phyloP scores from a whole-genome alignment of 2,113 vertebrate species.

The Glaucidium brasilianum region DNA sequence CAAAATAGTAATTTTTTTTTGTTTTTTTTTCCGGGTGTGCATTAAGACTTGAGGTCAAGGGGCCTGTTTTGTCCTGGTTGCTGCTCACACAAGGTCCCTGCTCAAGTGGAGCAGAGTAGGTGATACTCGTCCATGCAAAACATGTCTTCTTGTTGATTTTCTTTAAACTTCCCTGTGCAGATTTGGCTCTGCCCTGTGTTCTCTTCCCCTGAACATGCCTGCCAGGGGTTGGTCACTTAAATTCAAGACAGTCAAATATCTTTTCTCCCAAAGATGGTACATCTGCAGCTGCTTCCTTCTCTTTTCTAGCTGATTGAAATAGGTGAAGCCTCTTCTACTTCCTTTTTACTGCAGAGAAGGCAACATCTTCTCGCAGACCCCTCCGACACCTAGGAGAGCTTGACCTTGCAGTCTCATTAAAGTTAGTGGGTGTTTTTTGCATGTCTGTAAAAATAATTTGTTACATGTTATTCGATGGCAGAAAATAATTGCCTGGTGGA shows the following conservation, averaged over 20 bases:
- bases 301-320: background rate
- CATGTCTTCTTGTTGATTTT: background rate
- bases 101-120: accelerated
- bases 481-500: conserved; percentile 60
- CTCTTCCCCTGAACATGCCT: background rate
- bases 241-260: background rate
- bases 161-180: background rate
- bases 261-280: background rate
- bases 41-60: background rate
- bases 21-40: background rate
- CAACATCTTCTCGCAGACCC: background rate
- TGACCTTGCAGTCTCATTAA: conserved; percentile 31
- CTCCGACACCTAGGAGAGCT: background rate
- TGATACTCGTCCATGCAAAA: background rate
- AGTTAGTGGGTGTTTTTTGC: conserved; percentile 48
- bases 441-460: conserved; percentile 46
- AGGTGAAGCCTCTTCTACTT: background rate
- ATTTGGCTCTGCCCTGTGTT: background rate
- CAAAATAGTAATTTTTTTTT: background rate
- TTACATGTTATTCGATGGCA: conserved; percentile 54
- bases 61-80: background rate
- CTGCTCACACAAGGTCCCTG: accelerated
- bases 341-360: background rate
- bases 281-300: conserved; percentile 34
- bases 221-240: background rate